These are phyloP conservation scores for Leuciscus idus DNA, from an alignment of 2,113 vertebrate genomes.

Conservation along the genomic window DNA sequence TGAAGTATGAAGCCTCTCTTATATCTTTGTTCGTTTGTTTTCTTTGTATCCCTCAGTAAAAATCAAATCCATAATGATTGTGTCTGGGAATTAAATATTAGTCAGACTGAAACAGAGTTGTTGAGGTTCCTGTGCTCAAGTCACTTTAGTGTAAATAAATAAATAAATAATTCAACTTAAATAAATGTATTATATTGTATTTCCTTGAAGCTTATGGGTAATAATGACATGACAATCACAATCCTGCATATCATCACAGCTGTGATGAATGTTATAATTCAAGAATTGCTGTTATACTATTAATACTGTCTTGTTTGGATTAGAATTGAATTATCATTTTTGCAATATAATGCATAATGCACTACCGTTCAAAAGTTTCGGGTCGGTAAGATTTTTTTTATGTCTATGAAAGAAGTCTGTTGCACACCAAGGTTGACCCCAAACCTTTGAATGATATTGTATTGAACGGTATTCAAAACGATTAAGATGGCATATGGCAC, in stretches of 20 bases:
- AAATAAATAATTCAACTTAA: not conserved
- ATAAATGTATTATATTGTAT: constrained; percentile 1
- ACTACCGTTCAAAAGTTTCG: not conserved
- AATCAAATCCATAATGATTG: not conserved
- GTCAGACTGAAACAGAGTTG: not conserved
- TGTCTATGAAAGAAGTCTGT: too few relatives aligned
- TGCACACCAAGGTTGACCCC: not conserved
- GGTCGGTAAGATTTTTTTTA: not conserved
- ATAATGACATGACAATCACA: not conserved
- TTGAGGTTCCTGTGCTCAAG: constrained; percentile 15
- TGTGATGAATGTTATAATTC: not conserved
- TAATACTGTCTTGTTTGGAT: not conserved
- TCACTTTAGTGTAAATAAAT: constrained; percentile 53
- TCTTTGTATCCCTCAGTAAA: not conserved
- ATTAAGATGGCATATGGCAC: not conserved
- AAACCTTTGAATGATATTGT: not conserved
- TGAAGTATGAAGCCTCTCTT: not conserved
- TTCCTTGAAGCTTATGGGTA: not conserved
- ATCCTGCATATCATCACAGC: not conserved
- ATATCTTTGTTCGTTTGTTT: not conserved
- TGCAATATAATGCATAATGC: not conserved
- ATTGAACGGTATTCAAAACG: not conserved
- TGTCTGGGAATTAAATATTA: constrained; percentile 1
- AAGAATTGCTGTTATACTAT: not conserved
- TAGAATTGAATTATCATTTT: not conserved